Evolutionary conservation across 2,888 invertebrate species (phyloP).

Genomic region (Sarcophaga caerulescens): DNA sequence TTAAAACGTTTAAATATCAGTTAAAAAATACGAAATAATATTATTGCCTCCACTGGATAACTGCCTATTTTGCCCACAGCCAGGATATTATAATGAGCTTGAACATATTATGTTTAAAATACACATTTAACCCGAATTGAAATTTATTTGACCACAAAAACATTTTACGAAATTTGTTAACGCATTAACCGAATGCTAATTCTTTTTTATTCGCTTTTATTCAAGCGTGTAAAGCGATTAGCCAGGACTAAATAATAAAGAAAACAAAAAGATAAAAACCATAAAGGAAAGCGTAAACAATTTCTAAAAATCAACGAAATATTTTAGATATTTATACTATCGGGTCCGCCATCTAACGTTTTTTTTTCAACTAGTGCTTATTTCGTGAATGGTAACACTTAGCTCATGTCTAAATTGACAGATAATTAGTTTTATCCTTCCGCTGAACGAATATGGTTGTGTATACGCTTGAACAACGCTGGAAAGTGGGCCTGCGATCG

Average conservation of each 20-base stretch:
- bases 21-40: too few relatives aligned
- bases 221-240: slow-evolving; percentile 80
- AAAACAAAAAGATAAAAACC: slow-evolving; percentile 39
- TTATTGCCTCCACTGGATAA: too few relatives aligned
- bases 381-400: too few relatives aligned
- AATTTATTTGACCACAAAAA: slow-evolving; percentile 57
- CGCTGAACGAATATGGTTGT: too few relatives aligned
- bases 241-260: slow-evolving; percentile 55
- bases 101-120: not conserved
- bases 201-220: slow-evolving; percentile 69
- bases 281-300: slow-evolving; percentile 25
- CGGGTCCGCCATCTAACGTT: too few relatives aligned
- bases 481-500: too few relatives aligned
- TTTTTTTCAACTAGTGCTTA: too few relatives aligned
- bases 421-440: too few relatives aligned
- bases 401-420: too few relatives aligned
- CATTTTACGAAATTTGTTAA: slow-evolving; percentile 50
- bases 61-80: not conserved
- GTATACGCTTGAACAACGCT: too few relatives aligned
- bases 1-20: not conserved
- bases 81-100: not conserved
- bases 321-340: slow-evolving; percentile 62
- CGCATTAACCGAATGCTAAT: slow-evolving; percentile 58
- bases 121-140: not conserved
- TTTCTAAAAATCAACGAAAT: slow-evolving; percentile 65